Base-by-base conservation (phyloP, 92 coral and sea anemone genomes). In the Plumapathes pennacea region DNA sequence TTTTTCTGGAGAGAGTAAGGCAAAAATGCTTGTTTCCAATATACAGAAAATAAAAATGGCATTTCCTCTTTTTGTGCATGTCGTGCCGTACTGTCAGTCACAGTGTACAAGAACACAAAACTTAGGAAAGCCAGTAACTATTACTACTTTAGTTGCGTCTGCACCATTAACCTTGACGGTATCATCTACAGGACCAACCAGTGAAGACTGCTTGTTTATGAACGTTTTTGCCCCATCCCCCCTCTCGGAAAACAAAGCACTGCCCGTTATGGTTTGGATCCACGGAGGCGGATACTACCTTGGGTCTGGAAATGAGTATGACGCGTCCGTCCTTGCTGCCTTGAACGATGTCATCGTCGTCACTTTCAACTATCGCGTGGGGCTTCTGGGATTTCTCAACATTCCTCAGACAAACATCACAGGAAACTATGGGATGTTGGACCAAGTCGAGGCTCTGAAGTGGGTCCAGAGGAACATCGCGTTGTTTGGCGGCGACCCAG, bases 391-490 rank as follows among this genome's bases (percentile, higher is more conserved):
- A 13, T 76, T 76, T 53, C 51, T 83, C 29, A 82, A 75, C 62
- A 62, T 75, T 50, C 79, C 78, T 12, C 69, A 49, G 11, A 82
- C 69, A 7, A 70, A 69, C 19, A 27, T 61, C 18, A 78, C 47
- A 34, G 90, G 90, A 0, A 84, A 84, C 54, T 77, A 57, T 52
- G 90, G 77, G 12, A 74, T 82, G 89, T 42, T 34, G 32, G 89
- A 82, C 42, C 89, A 82, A 83, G 89, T 80, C n/a, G 28, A 14
- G 27, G 75, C 75, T 21, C 55, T 68, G 8, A 68, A 68, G 48
- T 68, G 75, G 75, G 54, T 68, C 37, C 75, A 55, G 62, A 36
- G 19, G 22, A 44, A 68, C 55, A 56, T 68, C 26, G 75, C 56
- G 1, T 38, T 27, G 4, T 68, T 68, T 54, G 75, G 75, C 26